A percentile compares a stretch with the other conserved stretches of the same genome.
Conservation (phyloP, 2,113 vertebrate species). For the Phaetusa simplex region DNA sequence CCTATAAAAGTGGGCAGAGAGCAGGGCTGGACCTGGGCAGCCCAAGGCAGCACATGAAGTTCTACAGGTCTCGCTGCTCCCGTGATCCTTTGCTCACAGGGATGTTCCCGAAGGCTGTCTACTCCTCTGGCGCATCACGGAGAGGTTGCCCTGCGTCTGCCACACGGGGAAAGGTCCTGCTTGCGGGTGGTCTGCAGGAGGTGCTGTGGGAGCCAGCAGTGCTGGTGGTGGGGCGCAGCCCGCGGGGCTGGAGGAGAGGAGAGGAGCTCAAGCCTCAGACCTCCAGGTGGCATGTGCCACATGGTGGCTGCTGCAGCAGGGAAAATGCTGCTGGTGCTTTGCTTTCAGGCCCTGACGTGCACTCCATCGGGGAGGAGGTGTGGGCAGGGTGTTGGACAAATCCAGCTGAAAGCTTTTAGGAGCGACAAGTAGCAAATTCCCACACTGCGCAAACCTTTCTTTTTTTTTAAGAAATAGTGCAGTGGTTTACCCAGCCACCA, state of each 20-base stretch:
- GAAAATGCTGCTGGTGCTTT: not conserved
- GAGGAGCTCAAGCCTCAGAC: not conserved
- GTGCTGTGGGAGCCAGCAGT: rapidly evolving
- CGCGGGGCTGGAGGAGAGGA: not conserved
- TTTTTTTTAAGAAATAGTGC: not conserved
- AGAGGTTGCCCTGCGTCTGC: not conserved
- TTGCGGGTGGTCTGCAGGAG: rapidly evolving
- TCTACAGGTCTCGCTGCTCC: not conserved
- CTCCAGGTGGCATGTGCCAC: not conserved
- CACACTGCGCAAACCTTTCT: rapidly evolving
- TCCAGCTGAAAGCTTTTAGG: not conserved
- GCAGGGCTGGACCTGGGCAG: not conserved
- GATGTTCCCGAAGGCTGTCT: not conserved
- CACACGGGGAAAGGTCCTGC: rapidly evolving
- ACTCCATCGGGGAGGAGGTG: rapidly evolving
- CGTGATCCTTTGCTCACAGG: not conserved
- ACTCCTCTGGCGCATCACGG: no score
- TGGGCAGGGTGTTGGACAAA: not conserved
- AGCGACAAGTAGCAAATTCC: not conserved
- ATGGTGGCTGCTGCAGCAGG: not conserved
- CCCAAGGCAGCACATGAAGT: not conserved
- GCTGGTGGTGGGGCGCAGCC: rapidly evolving
- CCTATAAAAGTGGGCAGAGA: not conserved
- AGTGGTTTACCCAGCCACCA: not conserved
- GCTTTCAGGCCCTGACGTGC: not conserved